phyloP scores from a whole-genome alignment of 2,113 vertebrate species.

The Lagopus muta region DNA sequence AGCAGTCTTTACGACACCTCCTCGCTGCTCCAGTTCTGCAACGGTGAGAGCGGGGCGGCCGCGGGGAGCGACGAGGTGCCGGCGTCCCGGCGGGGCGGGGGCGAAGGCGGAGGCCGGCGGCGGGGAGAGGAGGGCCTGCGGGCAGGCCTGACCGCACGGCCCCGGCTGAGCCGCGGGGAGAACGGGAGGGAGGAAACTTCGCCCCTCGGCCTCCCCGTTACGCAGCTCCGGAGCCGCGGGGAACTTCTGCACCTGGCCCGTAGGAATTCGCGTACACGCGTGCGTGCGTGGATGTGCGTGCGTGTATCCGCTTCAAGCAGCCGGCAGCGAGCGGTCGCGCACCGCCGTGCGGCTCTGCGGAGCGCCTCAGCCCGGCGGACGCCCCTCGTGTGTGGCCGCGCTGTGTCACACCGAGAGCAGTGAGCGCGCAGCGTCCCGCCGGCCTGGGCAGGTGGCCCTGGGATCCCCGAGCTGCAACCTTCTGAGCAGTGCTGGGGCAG shows the following conservation, averaged over 20 bases:
- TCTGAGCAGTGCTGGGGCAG: not conserved
- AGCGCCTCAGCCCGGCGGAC: not conserved
- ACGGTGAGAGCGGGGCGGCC: constrained; percentile 80
- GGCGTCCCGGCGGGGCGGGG: constrained; percentile 14
- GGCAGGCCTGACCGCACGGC: not conserved
- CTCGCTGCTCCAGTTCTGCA: constrained; percentile 96
- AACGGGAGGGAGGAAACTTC: constrained; percentile 29
- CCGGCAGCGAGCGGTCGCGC: not conserved
- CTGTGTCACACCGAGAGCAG: no score
- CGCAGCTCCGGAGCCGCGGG: not conserved
- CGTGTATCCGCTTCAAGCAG: not conserved
- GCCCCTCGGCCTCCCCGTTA: not conserved
- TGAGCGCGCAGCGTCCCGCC: no score
- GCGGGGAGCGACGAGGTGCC: not conserved
- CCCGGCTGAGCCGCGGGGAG: not conserved
- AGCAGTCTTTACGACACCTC: constrained; percentile 98
- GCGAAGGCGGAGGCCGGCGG: not conserved
- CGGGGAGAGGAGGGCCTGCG: constrained; percentile 26
- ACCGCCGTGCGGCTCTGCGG: not conserved
- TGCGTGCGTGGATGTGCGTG: not conserved
- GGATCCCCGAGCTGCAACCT: no score
- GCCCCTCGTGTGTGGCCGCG: no score
- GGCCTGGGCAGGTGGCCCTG: no score
- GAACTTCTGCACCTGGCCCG: not conserved
- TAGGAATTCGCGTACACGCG: not conserved